Conservation (phyloP, 2,113 vertebrate genomes). For the Gallinago media region DNA sequence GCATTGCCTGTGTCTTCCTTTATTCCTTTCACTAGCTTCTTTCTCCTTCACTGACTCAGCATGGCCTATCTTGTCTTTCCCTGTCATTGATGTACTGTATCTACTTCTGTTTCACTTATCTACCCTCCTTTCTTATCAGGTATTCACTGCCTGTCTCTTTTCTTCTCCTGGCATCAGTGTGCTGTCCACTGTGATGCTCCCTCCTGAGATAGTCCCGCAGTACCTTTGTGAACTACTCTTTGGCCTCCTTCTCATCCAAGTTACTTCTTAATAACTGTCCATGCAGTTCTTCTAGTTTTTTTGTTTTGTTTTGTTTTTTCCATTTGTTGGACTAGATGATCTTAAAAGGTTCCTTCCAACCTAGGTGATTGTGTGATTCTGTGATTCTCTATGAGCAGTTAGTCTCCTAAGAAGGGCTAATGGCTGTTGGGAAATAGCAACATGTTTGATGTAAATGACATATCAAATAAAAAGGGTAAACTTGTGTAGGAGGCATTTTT, state of each 20-base stretch:
- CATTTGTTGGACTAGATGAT: no score
- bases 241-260: not conserved
- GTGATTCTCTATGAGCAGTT: not conserved
- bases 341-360: no score
- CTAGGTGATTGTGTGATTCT: no score
- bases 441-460: accelerated
- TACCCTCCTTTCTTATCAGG: not conserved
- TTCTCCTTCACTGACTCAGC: not conserved
- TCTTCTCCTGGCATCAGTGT: not conserved
- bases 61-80: not conserved
- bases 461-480: not conserved
- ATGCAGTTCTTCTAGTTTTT: not conserved
- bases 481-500: not conserved
- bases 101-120: not conserved
- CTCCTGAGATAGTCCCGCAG: not conserved
- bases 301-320: no score
- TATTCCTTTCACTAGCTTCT: not conserved
- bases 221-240: not conserved
- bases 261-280: not conserved
- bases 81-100: not conserved
- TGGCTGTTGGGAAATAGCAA: not conserved
- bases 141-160: not conserved
- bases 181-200: not conserved
- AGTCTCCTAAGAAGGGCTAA: not conserved
- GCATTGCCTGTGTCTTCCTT: not conserved